A percentile compares a stretch with the other conserved stretches of the same genome.
phyloP scores from a whole-genome alignment of 2,113 vertebrate species.

The Sitta europaea region DNA sequence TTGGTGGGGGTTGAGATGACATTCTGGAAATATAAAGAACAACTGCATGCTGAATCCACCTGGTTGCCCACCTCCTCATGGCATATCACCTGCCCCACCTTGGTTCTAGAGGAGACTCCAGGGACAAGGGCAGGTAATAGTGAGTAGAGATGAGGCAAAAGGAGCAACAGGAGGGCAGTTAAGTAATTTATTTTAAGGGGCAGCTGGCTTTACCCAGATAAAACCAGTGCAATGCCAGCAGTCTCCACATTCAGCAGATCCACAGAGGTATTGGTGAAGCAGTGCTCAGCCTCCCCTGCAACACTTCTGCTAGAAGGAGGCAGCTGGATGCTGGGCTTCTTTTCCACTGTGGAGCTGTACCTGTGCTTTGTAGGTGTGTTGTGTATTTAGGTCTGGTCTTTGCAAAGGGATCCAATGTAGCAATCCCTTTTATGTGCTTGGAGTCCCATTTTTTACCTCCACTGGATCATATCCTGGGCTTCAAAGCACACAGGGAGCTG shows the following conservation, averaged over 20 bases:
- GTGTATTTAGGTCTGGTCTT: not conserved
- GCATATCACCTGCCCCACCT: not conserved
- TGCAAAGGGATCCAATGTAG: not conserved
- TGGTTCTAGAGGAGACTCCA: not conserved
- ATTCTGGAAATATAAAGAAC: not conserved
- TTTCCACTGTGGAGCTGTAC: not conserved
- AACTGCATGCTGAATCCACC: not conserved
- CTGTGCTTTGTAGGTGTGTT: not conserved
- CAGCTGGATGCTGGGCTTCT: not conserved
- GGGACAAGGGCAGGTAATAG: not conserved
- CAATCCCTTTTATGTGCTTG: not conserved
- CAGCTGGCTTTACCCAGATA: not conserved
- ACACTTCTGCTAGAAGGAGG: accelerated
- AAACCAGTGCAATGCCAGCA: not conserved
- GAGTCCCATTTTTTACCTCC: not conserved
- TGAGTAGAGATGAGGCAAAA: not conserved
- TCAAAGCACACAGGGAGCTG: not conserved
- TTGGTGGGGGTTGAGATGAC: not conserved
- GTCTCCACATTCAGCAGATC: not conserved
- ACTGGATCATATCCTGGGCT: not conserved
- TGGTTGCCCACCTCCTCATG: not conserved
- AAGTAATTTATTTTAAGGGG: not conserved
- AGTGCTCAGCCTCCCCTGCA: not conserved
- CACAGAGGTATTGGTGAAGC: not conserved
- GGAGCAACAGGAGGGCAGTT: not conserved